Conservation (phyloP, 2,888 invertebrate genomes). For the Platycheirus albimanus region DNA sequence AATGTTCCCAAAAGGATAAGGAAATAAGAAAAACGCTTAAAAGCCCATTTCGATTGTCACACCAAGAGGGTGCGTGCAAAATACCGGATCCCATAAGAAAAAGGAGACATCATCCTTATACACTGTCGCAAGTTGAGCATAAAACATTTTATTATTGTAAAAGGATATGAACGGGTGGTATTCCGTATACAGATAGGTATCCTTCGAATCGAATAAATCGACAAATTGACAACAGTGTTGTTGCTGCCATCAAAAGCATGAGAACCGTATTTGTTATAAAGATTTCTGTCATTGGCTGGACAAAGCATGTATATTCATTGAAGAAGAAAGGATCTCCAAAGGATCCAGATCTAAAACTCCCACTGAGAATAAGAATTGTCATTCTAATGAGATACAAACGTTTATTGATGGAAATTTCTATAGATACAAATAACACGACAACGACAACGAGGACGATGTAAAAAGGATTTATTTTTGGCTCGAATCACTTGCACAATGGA, state of each 20-base stretch:
- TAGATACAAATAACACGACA: constrained; percentile 21
- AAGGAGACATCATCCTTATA: constrained; percentile 23
- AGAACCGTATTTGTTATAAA: constrained; percentile 52
- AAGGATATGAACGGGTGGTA: constrained; percentile 46
- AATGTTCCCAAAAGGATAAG: constrained; percentile 61
- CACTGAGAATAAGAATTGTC: constrained; percentile 38
- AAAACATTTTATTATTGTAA: constrained; percentile 66
- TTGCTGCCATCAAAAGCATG: constrained; percentile 39
- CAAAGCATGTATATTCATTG: constrained; percentile 56
- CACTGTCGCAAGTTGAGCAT: constrained; percentile 64
- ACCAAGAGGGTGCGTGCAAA: constrained; percentile 63
- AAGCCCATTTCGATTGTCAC: constrained; percentile 72
- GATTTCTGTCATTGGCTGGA: constrained; percentile 66
- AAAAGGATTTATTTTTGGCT: constrained; percentile 67
- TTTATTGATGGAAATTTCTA: constrained; percentile 40
- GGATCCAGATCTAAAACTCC: constrained; percentile 42
- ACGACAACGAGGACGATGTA: too few relatives aligned
- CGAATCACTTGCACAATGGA: constrained; percentile 63
- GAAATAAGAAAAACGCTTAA: constrained; percentile 74
- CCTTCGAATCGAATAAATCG: constrained; percentile 44
- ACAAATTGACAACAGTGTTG: constrained; percentile 30
- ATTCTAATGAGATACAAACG: constrained; percentile 65
- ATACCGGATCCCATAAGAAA: constrained; percentile 39
- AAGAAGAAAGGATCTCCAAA: constrained; percentile 44
- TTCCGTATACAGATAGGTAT: not conserved